Base-by-base conservation (phyloP, 2,797 vertebrate genomes). In the Gambelia wislizenii region DNA sequence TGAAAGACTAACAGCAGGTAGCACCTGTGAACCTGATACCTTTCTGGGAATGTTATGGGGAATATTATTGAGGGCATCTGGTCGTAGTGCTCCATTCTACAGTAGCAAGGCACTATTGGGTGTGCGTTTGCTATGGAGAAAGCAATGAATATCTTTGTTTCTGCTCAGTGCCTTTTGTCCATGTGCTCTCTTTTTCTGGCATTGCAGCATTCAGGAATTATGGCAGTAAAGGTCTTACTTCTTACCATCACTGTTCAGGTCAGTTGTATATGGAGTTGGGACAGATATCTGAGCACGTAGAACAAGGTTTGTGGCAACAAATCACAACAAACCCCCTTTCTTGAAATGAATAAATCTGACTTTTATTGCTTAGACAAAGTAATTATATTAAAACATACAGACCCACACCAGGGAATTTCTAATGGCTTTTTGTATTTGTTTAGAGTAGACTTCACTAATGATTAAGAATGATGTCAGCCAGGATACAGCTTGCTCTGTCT, bases 401-500 rank as follows among this genome's bases (percentile, higher is more conserved):
- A 81, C 27, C 33, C 16, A 54, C 47, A n/a, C 12, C 49, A 80
- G 64, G 52, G 76, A 70, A 39, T 85, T 87, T 47, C 47, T 87
- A 87, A 86, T 56, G 86, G 75, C 78, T n/a, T 74, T 84, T 90
- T 54, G 80, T 90, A 82, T 89, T 92, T 78, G 85, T 78, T 67
- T 94, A 74, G 87, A 91, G 92, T 90, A 91, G 92, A 90, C 92
- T 92, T 93, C 87, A 91, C 84, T 52, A 75, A 92, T 86, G 89
- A 91, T 91, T 93, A 8, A 89, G 47, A 10, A 87, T 93, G 91
- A 93, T 93, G 91, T 91, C 91, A 93, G 93, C 90, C 93, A 92
- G 93, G 87, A 91, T 89, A 86, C 91, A 89, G 90, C 92, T 90
- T 94, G 90, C 89, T 89, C 86, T 90, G 82, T 91, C 91, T 93